Conservation (phyloP, 1,140 invertebrate species). For the Formica selysi region DNA sequence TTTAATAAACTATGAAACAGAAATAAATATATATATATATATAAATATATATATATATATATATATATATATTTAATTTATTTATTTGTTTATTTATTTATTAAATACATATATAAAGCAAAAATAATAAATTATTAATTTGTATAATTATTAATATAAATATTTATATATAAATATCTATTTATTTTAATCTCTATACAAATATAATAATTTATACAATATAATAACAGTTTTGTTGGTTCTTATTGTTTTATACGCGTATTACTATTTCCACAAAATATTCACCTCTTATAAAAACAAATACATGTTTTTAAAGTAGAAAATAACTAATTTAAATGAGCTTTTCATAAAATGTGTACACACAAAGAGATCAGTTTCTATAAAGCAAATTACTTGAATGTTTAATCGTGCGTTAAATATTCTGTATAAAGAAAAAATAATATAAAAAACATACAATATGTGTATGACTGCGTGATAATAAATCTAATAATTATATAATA, state of each 20-base stretch:
- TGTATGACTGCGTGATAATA: neutral
- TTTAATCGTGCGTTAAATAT: too few species aligned
- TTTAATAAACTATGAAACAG: neutral
- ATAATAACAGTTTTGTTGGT: constrained; percentile 13
- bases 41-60: too few species aligned
- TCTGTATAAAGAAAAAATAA: too few species aligned
- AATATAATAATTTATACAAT: neutral
- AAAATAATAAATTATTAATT: neutral
- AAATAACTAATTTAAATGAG: neutral
- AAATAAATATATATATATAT: too few species aligned
- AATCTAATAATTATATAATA: neutral
- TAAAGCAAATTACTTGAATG: neutral
- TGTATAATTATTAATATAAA: neutral
- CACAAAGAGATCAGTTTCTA: neutral
- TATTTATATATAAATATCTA: neutral
- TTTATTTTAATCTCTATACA: too few species aligned
- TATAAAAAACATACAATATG: neutral
- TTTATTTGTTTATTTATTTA: too few species aligned
- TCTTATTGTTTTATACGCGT: constrained; percentile 7
- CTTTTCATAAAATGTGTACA: too few species aligned
- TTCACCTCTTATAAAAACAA: constrained; percentile 2
- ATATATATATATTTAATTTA: too few species aligned
- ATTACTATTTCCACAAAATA: constrained; percentile 5
- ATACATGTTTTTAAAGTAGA: constrained; percentile 17
- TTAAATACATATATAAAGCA: neutral